Base-by-base conservation (phyloP, 2,113 vertebrate species). In the Rhinopomastus cyanomelas region DNA sequence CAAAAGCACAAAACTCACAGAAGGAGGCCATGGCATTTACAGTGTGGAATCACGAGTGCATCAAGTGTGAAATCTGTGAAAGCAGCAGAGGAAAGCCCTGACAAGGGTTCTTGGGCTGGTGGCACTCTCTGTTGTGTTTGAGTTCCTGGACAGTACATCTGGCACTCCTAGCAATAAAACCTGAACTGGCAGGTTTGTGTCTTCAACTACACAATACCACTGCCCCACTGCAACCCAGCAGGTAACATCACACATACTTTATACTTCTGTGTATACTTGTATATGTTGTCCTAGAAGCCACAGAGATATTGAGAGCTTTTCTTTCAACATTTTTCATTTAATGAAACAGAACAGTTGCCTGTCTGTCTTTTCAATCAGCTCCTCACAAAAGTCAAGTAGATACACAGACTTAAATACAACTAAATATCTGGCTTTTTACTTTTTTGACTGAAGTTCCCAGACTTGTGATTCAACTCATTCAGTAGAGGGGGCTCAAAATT, bases 131-230 rank as follows among this genome's bases (percentile, higher is more conserved):
- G 32, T 19, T 74, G 2, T 59, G 27, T 79, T 60, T 90, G 73
- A 29, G 25, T 12, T 85, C 65, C 85, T 92, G 95, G 94, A 89
- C 93, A 94, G 61, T 89, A 37, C 77, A 88, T 89, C 82, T 96
- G 93, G 60, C 85, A 91, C 79, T 89, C 86, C 55, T 29, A 80
- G 59, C 77, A 76, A 55, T 88, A 91, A 95, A 92, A 78, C 25
- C 73, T 10, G 4, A 93, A 88, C 56, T 92, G 90, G 81, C 92
- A 94, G 85, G 76, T 94, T 94, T 96, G 94, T 69, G 29, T 92
- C 60, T 87, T 68, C 4, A 8, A 56, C 81, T 68, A 65, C 59
- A 73, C 81, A 82, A 83, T 59, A 61, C 8, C 46, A 64, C 55
- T 62, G 60, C 67, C 53, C n/a, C 59, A 82, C 83, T 61, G 53